Evolutionary conservation across 2,113 vertebrate genomes (phyloP).

Genomic region (Heterocephalus glaber): DNA sequence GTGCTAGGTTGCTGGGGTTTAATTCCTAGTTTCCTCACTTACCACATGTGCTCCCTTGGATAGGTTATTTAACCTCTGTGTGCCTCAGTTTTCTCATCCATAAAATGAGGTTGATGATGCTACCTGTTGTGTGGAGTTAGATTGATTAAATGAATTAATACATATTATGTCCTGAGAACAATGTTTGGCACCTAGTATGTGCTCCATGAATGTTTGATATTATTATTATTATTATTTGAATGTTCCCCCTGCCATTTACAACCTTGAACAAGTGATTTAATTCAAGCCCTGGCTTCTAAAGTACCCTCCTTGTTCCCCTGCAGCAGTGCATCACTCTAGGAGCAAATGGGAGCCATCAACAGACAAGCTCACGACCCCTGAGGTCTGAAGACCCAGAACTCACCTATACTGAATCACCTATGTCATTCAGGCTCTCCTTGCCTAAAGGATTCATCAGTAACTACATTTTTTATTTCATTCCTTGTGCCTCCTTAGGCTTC

Average conservation of each 20-base stretch:
- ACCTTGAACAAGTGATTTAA: neutral
- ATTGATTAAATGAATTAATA: neutral
- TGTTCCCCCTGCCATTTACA: neutral
- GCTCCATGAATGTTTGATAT: neutral
- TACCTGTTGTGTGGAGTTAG: neutral
- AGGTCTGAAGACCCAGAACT: neutral
- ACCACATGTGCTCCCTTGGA: neutral
- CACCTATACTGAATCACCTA: neutral
- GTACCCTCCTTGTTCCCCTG: neutral
- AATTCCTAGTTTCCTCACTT: neutral
- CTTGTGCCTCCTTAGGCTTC: neutral
- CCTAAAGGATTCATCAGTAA: neutral
- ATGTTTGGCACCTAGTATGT: neutral
- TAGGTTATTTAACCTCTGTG: neutral
- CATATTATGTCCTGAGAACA: neutral
- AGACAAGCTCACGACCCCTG: neutral
- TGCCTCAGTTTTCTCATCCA: conserved; percentile 33
- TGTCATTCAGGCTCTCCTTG: neutral
- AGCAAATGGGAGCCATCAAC: neutral
- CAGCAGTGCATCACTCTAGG: neutral
- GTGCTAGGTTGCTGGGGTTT: neutral
- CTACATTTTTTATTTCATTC: neutral
- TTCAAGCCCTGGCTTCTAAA: neutral
- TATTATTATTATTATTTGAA: neutral
- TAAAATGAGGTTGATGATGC: neutral